phyloP scores from a whole-genome alignment of 64 coral and sea anemone genomes.

The Exaiptasia diaphana region DNA sequence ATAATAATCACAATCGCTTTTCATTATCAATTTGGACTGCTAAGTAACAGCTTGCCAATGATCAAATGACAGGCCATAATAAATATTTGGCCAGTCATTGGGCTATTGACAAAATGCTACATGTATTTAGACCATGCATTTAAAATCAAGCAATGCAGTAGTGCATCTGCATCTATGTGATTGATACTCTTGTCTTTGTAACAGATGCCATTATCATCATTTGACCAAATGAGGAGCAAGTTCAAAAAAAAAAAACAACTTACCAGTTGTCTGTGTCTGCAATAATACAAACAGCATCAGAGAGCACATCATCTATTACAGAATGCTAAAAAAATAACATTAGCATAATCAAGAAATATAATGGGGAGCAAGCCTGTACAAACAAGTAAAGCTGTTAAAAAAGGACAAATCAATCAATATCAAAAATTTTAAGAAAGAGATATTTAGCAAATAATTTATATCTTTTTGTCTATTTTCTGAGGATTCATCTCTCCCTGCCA shows the following conservation, averaged over 20 bases:
- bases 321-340: slow-evolving; percentile 55
- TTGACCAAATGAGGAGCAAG: neutral
- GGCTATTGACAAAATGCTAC: too few species aligned
- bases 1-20: too few species aligned
- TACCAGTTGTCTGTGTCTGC: slow-evolving; percentile 93
- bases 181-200: neutral
- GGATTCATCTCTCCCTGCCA: too few species aligned
- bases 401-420: neutral
- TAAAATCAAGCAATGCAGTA: neutral
- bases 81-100: too few species aligned
- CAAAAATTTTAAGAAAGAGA: neutral
- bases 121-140: too few species aligned
- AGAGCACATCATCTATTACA: slow-evolving; percentile 80
- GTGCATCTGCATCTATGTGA: neutral
- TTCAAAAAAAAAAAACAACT: neutral
- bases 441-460: neutral
- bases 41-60: too few species aligned
- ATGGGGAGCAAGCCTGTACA: neutral
- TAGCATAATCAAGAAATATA: neutral
- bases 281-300: slow-evolving; percentile 83
- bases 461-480: too few species aligned
- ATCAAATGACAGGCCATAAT: too few species aligned
- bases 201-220: neutral
- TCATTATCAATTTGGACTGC: too few species aligned
- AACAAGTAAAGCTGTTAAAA: neutral